These are phyloP conservation scores for Megatriorchis doriae DNA, from an alignment of 2,113 vertebrate genomes.

Conservation along the genomic window DNA sequence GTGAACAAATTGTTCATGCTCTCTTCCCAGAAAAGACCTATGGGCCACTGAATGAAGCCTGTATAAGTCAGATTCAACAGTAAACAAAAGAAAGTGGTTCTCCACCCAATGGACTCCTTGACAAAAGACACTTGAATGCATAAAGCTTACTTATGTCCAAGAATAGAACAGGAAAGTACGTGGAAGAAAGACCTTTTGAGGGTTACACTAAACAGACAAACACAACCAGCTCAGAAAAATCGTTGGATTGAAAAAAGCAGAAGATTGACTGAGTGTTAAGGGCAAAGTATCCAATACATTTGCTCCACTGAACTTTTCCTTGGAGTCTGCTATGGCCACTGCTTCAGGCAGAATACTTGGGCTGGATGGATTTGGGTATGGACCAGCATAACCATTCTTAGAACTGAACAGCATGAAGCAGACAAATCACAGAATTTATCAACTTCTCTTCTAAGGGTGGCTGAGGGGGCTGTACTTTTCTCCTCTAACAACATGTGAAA, in stretches of 20 bases:
- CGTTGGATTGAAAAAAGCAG: not conserved
- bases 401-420: not conserved
- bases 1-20: not conserved
- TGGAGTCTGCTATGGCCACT: not conserved
- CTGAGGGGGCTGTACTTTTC: not conserved
- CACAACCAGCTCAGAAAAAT: not conserved
- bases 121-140: not conserved
- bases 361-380: not conserved
- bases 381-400: not conserved
- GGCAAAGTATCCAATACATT: not conserved
- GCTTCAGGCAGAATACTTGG: not conserved
- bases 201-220: not conserved
- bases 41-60: not conserved
- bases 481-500: not conserved
- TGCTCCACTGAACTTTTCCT: not conserved
- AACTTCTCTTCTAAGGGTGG: not conserved
- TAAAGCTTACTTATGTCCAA: not conserved
- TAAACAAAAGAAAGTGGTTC: not conserved
- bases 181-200: not conserved
- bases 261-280: not conserved
- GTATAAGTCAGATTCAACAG: not conserved
- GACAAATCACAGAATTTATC: not conserved
- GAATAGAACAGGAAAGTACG: not conserved
- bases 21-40: not conserved
- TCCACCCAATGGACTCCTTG: not conserved